These are phyloP conservation scores for Operophtera brumata DNA, from an alignment of 2,888 invertebrate species.

Conservation along the genomic window DNA sequence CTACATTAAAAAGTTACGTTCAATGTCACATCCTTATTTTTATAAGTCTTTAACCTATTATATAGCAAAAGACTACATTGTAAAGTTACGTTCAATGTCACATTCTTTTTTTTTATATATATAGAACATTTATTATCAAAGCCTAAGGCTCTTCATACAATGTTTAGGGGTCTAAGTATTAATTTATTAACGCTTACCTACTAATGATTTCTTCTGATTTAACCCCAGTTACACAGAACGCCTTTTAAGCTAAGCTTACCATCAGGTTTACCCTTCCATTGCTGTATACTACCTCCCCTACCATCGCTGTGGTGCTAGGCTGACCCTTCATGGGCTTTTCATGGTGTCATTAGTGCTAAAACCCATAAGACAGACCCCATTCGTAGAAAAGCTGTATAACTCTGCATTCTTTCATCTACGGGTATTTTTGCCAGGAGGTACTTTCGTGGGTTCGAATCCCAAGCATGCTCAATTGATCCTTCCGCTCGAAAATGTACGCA, in stretches of 20 bases:
- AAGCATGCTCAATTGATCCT: no score
- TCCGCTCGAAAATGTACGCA: no score
- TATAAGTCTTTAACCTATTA: no score
- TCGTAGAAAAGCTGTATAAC: not conserved
- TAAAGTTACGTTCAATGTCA: constrained; percentile 6
- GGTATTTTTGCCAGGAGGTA: no score
- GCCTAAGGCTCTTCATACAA: no score
- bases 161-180: no score
- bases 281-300: constrained; percentile 12
- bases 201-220: not conserved
- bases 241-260: constrained; percentile 11
- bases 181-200: not conserved
- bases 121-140: no score
- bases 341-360: constrained; percentile 28
- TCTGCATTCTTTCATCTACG: not conserved
- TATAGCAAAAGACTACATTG: not conserved
- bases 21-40: not conserved
- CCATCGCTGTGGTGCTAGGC: constrained; percentile 25
- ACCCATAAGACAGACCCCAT: not conserved
- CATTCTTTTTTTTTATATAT: not conserved
- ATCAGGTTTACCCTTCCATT: constrained; percentile 7
- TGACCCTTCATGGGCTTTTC: constrained; percentile 24
- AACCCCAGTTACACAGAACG: constrained; percentile 22
- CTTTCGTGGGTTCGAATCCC: no score
- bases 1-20: constrained; percentile 7